phyloP scores from a whole-genome alignment of 2,113 vertebrate species.

The Scopus umbretta region DNA sequence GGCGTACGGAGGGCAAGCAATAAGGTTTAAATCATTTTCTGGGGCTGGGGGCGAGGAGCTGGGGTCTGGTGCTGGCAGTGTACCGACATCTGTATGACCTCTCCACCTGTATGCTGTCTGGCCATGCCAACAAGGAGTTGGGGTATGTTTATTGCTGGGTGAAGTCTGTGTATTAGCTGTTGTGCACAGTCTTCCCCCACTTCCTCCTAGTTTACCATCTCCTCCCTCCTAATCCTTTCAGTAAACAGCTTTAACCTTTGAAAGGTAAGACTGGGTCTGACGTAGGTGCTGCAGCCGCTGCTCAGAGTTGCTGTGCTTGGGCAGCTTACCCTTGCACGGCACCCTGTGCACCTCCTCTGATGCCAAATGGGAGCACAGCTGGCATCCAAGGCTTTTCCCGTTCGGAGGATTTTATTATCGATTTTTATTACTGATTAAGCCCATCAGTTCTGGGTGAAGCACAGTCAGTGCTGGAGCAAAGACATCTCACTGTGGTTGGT shows the following conservation, averaged over 20 bases:
- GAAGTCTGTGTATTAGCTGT: background rate
- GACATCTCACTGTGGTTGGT: background rate
- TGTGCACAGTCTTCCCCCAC: background rate
- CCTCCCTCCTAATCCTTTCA: conserved; percentile 24
- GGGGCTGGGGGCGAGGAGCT: background rate
- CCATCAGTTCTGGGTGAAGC: rapidly evolving
- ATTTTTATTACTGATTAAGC: background rate
- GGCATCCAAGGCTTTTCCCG: background rate
- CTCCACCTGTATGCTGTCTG: background rate
- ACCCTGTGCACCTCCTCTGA: rapidly evolving
- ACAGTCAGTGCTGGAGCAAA: background rate
- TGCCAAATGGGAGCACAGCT: background rate
- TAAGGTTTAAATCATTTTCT: background rate
- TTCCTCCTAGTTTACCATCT: background rate
- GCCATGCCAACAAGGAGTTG: background rate
- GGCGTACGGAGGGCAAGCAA: background rate
- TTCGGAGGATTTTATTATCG: background rate
- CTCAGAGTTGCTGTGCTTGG: background rate
- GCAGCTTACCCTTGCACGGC: background rate
- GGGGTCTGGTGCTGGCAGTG: background rate
- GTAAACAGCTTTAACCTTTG: background rate
- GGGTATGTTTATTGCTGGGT: background rate
- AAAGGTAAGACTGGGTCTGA: background rate
- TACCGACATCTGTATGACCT: background rate
- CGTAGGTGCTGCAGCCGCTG: background rate